These are phyloP conservation scores for Cyprinodon diabolis DNA, from an alignment of 2,797 vertebrate genomes.

Conservation along the genomic window DNA sequence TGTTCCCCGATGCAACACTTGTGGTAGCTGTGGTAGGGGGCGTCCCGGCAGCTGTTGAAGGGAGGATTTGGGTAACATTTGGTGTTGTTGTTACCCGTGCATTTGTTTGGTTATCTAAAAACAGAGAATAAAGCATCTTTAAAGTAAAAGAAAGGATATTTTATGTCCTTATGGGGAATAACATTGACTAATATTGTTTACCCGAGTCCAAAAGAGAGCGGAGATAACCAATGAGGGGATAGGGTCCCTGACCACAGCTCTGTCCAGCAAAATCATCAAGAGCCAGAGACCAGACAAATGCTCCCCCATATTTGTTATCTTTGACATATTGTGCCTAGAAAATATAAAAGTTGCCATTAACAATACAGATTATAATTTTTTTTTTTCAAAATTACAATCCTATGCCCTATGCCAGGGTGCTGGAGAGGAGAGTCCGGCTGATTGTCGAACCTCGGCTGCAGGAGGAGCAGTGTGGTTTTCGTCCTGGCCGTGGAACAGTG, in stretches of 20 bases:
- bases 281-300: constrained; percentile 75
- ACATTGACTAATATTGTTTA: constrained; percentile 22
- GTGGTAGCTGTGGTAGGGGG: constrained; percentile 17
- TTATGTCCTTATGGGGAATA: background rate
- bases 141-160: background rate
- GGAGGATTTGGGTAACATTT: background rate
- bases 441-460: no score
- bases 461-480: no score
- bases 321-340: constrained; percentile 69
- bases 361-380: background rate
- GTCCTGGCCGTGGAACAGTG: no score
- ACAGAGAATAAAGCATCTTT: background rate
- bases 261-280: constrained; percentile 76
- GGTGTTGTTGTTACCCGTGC: constrained; percentile 21
- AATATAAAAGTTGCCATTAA: constrained; percentile 7
- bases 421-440: no score
- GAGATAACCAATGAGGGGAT: constrained; percentile 72
- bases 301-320: constrained; percentile 69
- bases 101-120: constrained; percentile 29
- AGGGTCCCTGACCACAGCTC: constrained; percentile 72
- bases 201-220: constrained; percentile 61
- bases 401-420: no score
- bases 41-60: background rate
- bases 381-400: background rate
- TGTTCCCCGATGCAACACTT: constrained; percentile 7